A percentile compares a stretch with the other conserved stretches of the same genome.
phyloP scores from a whole-genome alignment of 2,113 vertebrate genomes.

The Heterochromis multidens region DNA sequence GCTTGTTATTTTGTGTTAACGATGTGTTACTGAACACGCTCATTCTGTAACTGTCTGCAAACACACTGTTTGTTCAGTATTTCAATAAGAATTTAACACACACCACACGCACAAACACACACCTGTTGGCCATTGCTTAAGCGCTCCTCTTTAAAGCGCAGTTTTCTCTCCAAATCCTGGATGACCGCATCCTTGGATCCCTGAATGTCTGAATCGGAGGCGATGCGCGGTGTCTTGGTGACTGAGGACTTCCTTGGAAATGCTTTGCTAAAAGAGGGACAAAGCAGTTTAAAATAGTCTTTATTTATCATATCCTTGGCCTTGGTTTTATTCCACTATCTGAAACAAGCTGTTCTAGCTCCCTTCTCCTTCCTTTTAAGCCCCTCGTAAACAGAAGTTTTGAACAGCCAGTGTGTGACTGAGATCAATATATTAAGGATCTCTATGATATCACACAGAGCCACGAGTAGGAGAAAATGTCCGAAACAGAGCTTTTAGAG shows the following conservation, averaged over 20 bases:
- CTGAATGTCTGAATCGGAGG: conserved; percentile 95
- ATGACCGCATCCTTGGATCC: conserved; percentile 97
- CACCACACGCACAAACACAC: conserved; percentile 7
- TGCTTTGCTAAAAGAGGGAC: conserved; percentile 69
- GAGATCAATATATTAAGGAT: background rate
- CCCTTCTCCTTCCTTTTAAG: fast-evolving
- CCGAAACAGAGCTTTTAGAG: too few species aligned
- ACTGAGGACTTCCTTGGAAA: conserved; percentile 84
- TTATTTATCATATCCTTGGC: background rate
- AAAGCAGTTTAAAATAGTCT: background rate
- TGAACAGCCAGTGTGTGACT: background rate
- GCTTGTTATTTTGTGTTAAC: conserved; percentile 58
- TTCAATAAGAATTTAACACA: background rate
- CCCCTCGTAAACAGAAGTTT: background rate
- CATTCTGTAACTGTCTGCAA: conserved; percentile 13
- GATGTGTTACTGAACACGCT: conserved; percentile 11
- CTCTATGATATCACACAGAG: too few species aligned
- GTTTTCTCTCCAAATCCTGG: conserved; percentile 95
- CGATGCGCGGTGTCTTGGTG: conserved; percentile 80
- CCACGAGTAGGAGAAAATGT: too few species aligned
- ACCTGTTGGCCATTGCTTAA: conserved; percentile 90
- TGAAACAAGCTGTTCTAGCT: background rate
- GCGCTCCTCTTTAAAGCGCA: conserved; percentile 96
- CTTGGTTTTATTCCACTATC: background rate
- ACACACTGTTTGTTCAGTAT: background rate